These are phyloP conservation scores for Ypsolopha sequella DNA, from an alignment of 2,888 invertebrate species.

Conservation along the genomic window DNA sequence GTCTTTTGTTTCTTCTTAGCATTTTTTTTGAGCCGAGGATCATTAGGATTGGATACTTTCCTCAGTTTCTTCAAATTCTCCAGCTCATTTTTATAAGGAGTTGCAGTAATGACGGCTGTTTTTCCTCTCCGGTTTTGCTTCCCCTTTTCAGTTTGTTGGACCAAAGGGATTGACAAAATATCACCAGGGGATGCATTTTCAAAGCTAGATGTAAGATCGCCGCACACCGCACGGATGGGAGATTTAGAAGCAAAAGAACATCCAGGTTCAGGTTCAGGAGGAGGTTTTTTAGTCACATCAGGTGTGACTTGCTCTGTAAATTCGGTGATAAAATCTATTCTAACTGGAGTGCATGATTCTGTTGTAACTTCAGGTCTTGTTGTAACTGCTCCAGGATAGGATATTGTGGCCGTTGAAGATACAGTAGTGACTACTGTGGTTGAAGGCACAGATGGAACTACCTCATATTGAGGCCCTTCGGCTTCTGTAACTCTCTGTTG, in stretches of 20 bases:
- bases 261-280: constrained; percentile 4
- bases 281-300: constrained; percentile 5
- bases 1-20: too few relatives aligned
- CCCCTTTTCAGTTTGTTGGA: constrained; percentile 12
- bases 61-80: constrained; percentile 13
- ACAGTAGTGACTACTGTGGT: constrained; percentile 4
- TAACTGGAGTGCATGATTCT: neutral
- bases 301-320: constrained; percentile 4
- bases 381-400: constrained; percentile 1
- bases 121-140: constrained; percentile 16
- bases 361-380: neutral
- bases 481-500: too few relatives aligned
- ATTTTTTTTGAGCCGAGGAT: too few relatives aligned
- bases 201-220: constrained; percentile 8
- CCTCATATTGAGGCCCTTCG: neutral
- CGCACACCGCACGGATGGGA: constrained; percentile 8
- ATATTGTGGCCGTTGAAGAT: neutral
- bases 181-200: constrained; percentile 12
- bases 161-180: constrained; percentile 13
- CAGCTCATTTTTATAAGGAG: constrained; percentile 17
- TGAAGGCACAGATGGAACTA: constrained; percentile 2
- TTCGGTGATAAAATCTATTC: constrained; percentile 1
- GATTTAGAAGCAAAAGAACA: constrained; percentile 2
- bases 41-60: constrained; percentile 3
- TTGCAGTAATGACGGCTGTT: constrained; percentile 16